A percentile compares a stretch with the other conserved stretches of the same genome.
phyloP scores from a whole-genome alignment of 2,113 vertebrate species.

The Paralichthys olivaceus region DNA sequence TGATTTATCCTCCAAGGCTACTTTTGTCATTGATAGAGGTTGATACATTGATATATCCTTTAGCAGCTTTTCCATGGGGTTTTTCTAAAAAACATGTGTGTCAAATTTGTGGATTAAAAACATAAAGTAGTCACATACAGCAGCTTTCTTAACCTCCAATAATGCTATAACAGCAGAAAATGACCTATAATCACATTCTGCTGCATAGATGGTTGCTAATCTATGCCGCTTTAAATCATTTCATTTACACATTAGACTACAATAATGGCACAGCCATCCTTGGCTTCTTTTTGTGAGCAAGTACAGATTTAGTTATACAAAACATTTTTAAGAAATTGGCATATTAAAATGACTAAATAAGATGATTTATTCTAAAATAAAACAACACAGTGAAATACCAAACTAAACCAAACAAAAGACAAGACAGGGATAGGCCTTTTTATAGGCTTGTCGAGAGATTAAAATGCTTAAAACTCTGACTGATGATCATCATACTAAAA shows the following conservation, averaged over 20 bases:
- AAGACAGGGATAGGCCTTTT: too few relatives aligned
- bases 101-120: background rate
- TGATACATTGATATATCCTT: background rate
- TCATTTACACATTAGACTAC: background rate
- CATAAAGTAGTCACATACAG: too few relatives aligned
- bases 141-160: too few relatives aligned
- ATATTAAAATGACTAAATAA: background rate
- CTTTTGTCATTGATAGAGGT: background rate
- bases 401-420: too few relatives aligned
- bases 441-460: too few relatives aligned
- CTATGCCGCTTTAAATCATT: too few relatives aligned
- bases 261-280: background rate
- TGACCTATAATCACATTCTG: background rate
- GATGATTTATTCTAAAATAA: background rate
- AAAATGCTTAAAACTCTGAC: too few relatives aligned
- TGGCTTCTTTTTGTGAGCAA: background rate
- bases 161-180: background rate
- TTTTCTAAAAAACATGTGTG: background rate
- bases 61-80: background rate
- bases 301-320: too few relatives aligned
- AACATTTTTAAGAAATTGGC: background rate
- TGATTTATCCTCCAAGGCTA: background rate
- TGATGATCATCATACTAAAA: too few relatives aligned
- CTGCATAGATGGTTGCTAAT: too few relatives aligned
- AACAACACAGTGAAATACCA: too few relatives aligned